Evolutionary conservation across 2,888 invertebrate genomes (phyloP).

Genomic region (Heliconius sara): DNA sequence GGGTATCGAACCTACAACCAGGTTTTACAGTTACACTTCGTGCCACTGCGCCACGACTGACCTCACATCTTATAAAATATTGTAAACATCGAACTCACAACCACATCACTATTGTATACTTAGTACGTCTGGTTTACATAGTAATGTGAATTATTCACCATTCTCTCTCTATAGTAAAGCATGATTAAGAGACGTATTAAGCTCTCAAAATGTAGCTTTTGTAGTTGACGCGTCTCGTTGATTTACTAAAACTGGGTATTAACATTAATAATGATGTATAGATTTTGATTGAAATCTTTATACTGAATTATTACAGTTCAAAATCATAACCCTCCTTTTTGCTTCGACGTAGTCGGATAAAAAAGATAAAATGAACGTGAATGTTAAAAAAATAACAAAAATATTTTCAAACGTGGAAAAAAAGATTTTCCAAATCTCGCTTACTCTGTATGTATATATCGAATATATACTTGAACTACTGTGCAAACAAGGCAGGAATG

Average conservation of each 20-base stretch:
- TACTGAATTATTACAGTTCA: background rate
- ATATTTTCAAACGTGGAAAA: background rate
- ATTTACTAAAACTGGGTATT: background rate
- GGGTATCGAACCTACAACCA: too few relatives aligned
- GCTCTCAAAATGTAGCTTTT: slow-evolving; percentile 18
- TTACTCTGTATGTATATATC: background rate
- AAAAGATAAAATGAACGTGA: background rate
- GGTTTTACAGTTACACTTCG: too few relatives aligned
- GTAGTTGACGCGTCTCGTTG: background rate
- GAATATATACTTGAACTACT: background rate
- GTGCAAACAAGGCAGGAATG: background rate
- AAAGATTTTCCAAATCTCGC: background rate
- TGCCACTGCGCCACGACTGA: too few relatives aligned
- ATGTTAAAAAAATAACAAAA: slow-evolving; percentile 3
- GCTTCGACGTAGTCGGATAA: background rate
- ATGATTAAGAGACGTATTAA: slow-evolving; percentile 18
- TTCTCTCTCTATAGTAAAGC: slow-evolving; percentile 4
- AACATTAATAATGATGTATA: slow-evolving; percentile 12
- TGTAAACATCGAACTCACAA: too few relatives aligned
- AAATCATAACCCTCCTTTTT: too few relatives aligned
- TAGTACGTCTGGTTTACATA: background rate
- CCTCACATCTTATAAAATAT: too few relatives aligned
- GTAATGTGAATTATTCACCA: background rate
- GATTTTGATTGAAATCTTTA: background rate
- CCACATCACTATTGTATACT: too few relatives aligned